Evolutionary conservation across 2,113 vertebrate species (phyloP), one percentile per base, ranked within the genome.

Genomic region (Megaceryle torquata): DNA sequence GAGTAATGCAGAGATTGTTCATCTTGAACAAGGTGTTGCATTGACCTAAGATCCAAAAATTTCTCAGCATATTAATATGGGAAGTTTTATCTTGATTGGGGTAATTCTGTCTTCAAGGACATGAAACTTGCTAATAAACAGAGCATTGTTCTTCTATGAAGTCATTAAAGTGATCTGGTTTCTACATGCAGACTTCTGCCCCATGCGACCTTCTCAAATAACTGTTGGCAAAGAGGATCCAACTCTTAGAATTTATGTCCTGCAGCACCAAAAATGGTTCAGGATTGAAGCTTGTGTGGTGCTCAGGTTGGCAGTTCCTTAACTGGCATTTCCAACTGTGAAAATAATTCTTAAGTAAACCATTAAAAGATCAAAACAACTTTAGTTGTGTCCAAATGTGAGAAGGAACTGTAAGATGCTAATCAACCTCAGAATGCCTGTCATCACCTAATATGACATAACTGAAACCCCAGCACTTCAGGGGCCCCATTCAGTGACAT

Each of bases 101-200:
- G n/a, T 3, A 16, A 37, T 8, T 31, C 16, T 13, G 4, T 60
- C 67, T 82, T 65, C 28, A 29, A 33, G n/a, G 50, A 31, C 10
- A 5, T 13, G n/a, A 19, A 44, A 11, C 15, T 3, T 1, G 9
- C 44, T 17, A 15, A 83, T 64, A 64, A 79, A 7, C 44, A 4
- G 56, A 70, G 50, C 41, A 1, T 3, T 56, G 5, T 10, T 69
- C 53, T 46, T 61, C 1, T 2, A 11, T 6, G 43, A 2, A 5
- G 5, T 51, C 46, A 7, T 22, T 48, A 35, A 54, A 86, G 10
- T 76, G 59, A 54, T 25, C 56, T 20, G 28, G 2, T 63, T 69
- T 77, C 57, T 82, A 48, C 3, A 31, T 12, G 51, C 68, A 51
- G 33, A 75, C 24, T 12, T 60, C 51, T 51, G 44, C 56, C 35